Conservation (phyloP, 2,797 vertebrate genomes). For the Phalanger gymnotis region DNA sequence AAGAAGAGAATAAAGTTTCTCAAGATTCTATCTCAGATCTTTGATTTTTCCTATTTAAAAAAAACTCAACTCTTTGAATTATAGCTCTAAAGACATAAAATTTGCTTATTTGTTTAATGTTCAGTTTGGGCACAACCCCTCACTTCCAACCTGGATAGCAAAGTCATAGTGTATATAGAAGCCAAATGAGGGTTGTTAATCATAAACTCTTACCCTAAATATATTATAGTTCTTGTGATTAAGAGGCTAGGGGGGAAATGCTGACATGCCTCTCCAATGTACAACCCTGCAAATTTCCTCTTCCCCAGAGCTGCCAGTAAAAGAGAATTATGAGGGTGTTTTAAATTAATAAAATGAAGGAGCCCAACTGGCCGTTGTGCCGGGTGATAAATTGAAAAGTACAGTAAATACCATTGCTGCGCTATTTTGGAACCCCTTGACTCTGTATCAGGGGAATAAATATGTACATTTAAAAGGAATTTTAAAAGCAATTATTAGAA, state of each 20-base stretch:
- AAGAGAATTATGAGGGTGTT: background rate
- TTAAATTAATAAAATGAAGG: conserved; percentile 22
- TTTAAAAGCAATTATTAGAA: conserved; percentile 54
- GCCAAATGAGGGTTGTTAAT: background rate
- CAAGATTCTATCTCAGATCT: background rate
- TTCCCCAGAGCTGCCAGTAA: background rate
- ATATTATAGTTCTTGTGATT: background rate
- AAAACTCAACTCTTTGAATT: background rate
- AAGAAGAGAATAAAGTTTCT: background rate
- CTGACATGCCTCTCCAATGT: background rate
- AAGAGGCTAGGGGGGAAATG: background rate
- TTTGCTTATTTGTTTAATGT: background rate
- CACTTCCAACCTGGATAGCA: background rate
- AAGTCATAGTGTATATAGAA: background rate
- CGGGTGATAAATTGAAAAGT: conserved; percentile 42
- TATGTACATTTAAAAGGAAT: conserved; percentile 27
- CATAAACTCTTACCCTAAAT: background rate
- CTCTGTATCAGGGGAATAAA: conserved; percentile 32
- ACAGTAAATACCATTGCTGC: conserved; percentile 6
- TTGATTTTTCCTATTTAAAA: background rate
- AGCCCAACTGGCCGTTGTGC: background rate
- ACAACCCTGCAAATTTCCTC: background rate
- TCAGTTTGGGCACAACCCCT: background rate
- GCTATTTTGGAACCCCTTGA: conserved; percentile 32
- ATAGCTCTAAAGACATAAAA: background rate